Evolutionary conservation across 2,797 vertebrate genomes (phyloP), one percentile per base, ranked within the genome.

Genomic region (Gymnopithys bicolor): DNA sequence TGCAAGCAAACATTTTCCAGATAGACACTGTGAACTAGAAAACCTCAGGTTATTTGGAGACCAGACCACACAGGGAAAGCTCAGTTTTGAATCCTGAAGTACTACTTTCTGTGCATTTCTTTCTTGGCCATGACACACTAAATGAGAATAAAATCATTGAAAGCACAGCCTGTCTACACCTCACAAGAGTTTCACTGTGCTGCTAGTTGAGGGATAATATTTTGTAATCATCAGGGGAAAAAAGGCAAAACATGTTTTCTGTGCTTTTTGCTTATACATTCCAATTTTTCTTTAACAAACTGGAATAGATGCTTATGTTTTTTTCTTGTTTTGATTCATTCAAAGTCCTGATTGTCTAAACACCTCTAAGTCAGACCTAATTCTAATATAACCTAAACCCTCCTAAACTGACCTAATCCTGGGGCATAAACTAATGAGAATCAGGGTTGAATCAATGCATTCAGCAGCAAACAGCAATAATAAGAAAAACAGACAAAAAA

Each of bases 1-100:
- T 90, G 37, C 33, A 89, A 68, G 78, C 24, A 92, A 87, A 90
- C 52, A 69, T 69, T 90, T 91, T 79, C 60, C 49, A 84, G 37
- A 89, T 15, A 92, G 73, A 84, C 35, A 43, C 17, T 13, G 13
- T 68, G 74, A 94, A 93, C 23, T 63, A 49, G 48, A 90, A 91
- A 91, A 91, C 19, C 37, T 82, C 37, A 37, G 37, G 37, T 37
- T 37, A 11, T 37, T 37, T 68, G 33, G 33, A 33, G 33, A 33
- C 33, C 33, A 33, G 33, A 33, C 18, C 66, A 68, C 51, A 71
- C 49, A 88, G 35, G 15, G 12, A 86, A 86, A 53, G 15, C 7
- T 15, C 49, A 67, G 14, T 79, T 87, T 35, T 68, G 41, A 87
- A 74, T 70, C 52, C 37, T n/a, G 15, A 74, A 82, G 28, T 67